These are phyloP conservation scores for Elysia crispata DNA, from an alignment of 2,888 invertebrate species.

Conservation along the genomic window DNA sequence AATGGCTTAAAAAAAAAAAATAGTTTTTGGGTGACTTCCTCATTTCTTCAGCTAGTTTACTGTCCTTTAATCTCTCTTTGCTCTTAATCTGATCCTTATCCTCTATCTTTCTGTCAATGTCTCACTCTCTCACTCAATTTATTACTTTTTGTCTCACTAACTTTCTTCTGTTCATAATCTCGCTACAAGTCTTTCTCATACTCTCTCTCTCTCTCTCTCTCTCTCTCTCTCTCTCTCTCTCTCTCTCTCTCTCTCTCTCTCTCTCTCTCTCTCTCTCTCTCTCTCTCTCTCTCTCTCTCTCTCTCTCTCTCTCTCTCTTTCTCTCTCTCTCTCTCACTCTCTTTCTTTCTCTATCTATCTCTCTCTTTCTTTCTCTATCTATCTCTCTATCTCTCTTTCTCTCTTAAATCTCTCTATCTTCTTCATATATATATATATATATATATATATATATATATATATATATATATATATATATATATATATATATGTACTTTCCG, in stretches of 20 bases:
- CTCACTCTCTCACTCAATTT: background rate
- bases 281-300: background rate
- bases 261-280: conserved; percentile 9
- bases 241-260: conserved; percentile 2
- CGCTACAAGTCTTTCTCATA: background rate
- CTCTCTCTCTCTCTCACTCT: background rate
- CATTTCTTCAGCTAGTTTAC: no score
- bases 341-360: no score
- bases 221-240: conserved; percentile 5
- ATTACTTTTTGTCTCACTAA: background rate
- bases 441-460: background rate
- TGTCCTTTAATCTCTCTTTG: no score
- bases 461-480: background rate
- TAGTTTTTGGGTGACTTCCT: no score
- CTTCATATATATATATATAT: background rate
- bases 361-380: no score
- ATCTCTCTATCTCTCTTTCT: no score
- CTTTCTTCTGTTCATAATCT: background rate
- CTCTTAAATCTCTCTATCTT: no score
- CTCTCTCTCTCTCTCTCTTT: background rate
- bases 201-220: background rate
- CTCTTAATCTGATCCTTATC: background rate
- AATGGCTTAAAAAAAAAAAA: no score
- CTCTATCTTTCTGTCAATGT: background rate
- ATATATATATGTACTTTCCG: background rate